Evolutionary conservation across 1,140 invertebrate genomes (phyloP).

Genomic region (Drosophila ananassae): DNA sequence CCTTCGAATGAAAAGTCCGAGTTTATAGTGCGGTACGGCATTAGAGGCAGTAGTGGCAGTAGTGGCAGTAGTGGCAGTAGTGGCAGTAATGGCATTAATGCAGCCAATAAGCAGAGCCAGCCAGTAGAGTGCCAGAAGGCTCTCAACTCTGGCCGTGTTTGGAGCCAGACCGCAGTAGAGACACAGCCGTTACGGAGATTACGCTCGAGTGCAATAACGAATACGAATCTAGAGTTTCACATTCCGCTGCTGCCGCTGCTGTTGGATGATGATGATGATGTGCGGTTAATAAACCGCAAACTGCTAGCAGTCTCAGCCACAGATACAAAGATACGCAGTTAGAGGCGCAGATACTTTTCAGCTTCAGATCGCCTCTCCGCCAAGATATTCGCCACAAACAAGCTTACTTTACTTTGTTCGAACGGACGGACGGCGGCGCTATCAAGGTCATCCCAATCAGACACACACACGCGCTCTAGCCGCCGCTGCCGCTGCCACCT

Average conservation of each 20-base stretch:
- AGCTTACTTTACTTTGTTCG: not conserved
- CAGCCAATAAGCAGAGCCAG: too few species aligned
- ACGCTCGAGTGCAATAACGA: conserved; percentile 21
- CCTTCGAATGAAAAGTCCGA: not conserved
- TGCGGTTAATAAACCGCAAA: conserved; percentile 59
- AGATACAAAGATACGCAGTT: conserved; percentile 12
- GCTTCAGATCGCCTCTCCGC: conserved; percentile 7
- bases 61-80: not conserved
- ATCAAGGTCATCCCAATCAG: conserved; percentile 46
- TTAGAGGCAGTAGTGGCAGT: not conserved
- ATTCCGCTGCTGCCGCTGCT: conserved; percentile 11
- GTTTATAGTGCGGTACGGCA: not conserved
- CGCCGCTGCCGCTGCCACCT: not conserved
- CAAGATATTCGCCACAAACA: conserved; percentile 6
- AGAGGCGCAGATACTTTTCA: conserved; percentile 21
- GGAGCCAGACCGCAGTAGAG: conserved; percentile 2
- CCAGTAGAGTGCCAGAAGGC: not conserved
- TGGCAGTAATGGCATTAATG: too few species aligned
- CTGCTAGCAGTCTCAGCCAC: not conserved
- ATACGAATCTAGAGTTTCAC: conserved; percentile 39
- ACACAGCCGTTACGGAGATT: conserved; percentile 20
- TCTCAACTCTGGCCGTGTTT: not conserved
- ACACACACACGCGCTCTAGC: conserved; percentile 4
- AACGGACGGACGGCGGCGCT: conserved; percentile 1
- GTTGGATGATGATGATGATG: not conserved